Percentiles rank a stretch among this genome's conserved stretches.
Evolutionary conservation across 2,113 vertebrate species (phyloP).

Genomic region (Melanocharis versteri): DNA sequence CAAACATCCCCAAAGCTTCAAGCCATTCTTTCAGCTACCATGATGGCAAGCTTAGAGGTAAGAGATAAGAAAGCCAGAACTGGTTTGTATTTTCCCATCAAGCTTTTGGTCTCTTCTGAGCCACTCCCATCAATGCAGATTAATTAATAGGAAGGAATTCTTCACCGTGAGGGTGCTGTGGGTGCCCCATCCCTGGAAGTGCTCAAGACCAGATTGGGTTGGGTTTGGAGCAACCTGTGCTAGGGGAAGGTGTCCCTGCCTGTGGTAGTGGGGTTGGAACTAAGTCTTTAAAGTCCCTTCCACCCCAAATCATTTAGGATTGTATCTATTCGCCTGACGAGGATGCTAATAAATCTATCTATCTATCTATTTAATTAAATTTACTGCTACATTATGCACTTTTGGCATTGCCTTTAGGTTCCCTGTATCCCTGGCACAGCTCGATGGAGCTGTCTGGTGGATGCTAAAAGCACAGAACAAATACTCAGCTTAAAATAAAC

Average conservation of each 20-base stretch:
- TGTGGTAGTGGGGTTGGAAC: background rate
- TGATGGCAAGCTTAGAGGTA: background rate
- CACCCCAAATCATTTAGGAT: background rate
- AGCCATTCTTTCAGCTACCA: background rate
- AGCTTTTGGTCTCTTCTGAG: background rate
- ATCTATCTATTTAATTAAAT: background rate
- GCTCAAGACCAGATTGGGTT: background rate
- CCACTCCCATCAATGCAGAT: background rate
- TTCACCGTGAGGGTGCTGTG: background rate
- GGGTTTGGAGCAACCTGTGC: background rate
- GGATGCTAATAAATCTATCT: background rate
- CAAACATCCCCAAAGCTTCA: background rate
- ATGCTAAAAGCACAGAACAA: background rate
- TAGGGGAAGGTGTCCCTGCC: background rate
- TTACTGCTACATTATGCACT: background rate
- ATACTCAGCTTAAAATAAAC: background rate
- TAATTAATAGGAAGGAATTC: background rate
- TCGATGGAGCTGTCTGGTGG: background rate
- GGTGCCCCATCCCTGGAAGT: background rate
- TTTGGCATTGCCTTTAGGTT: background rate
- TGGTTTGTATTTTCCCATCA: background rate
- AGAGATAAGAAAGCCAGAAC: background rate
- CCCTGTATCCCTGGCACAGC: background rate
- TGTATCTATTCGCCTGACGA: background rate
- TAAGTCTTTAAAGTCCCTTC: background rate